These are phyloP conservation scores for Chitala chitala DNA, from an alignment of 2,113 vertebrate species.

Conservation along the genomic window DNA sequence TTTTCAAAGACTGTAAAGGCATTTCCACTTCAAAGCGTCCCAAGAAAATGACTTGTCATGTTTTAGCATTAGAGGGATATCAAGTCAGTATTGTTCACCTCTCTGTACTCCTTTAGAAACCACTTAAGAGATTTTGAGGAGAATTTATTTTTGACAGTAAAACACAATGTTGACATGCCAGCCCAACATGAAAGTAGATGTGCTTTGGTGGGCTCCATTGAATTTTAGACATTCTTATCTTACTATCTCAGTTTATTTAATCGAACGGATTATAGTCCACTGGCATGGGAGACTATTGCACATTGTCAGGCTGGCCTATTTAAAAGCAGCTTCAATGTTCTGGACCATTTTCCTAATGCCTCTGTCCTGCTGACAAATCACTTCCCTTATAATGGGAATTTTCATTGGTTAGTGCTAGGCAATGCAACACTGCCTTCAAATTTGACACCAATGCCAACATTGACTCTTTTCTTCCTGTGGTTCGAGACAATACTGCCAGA, in stretches of 20 bases:
- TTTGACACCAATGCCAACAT: constrained; percentile 2
- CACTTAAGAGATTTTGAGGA: constrained; percentile 22
- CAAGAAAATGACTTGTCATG: constrained; percentile 28
- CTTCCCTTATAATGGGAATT: not conserved
- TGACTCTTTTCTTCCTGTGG: too few relatives aligned
- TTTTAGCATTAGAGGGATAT: constrained; percentile 23
- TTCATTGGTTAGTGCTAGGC: not conserved
- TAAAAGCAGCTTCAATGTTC: not conserved
- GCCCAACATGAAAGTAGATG: constrained; percentile 14
- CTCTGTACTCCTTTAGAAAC: constrained; percentile 16
- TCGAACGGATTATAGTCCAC: not conserved
- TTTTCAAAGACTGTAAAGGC: constrained; percentile 14
- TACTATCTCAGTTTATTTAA: constrained; percentile 3
- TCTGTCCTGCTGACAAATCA: not conserved
- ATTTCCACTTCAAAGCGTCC: constrained; percentile 27
- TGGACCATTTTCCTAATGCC: not conserved
- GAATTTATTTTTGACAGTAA: constrained; percentile 26
- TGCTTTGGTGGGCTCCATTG: not conserved
- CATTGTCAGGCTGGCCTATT: not conserved
- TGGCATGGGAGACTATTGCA: not conserved
- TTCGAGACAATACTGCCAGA: too few relatives aligned
- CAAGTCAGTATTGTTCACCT: constrained; percentile 11
- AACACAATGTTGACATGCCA: constrained; percentile 11
- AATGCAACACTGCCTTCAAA: not conserved
- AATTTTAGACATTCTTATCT: not conserved